A percentile compares a stretch with the other conserved stretches of the same genome.
These are phyloP conservation scores for Oryzaephilus surinamensis DNA, from an alignment of 1,140 invertebrate species.

Conservation along the genomic window DNA sequence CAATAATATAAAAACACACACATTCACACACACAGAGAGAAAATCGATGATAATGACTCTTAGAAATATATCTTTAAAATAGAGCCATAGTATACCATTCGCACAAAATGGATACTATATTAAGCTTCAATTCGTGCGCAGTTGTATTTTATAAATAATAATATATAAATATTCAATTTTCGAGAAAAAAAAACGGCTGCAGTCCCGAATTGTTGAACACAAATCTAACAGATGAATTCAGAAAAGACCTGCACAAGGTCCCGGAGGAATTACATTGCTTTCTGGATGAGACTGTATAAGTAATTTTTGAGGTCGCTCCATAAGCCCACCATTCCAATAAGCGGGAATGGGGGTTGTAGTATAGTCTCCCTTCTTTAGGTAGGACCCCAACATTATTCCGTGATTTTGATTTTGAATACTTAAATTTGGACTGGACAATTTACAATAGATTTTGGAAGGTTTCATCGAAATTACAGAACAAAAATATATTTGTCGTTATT, in stretches of 20 bases:
- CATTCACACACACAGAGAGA: too few species aligned
- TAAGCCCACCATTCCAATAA: conserved; percentile 16
- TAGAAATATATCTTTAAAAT: too few species aligned
- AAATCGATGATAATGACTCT: not conserved
- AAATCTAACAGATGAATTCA: conserved; percentile 35
- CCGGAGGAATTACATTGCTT: conserved; percentile 33
- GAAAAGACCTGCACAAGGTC: conserved; percentile 31
- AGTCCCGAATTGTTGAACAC: conserved; percentile 31
- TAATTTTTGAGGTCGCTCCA: conserved; percentile 38
- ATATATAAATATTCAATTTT: conserved; percentile 16
- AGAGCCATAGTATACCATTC: too few species aligned
- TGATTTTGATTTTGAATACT: conserved; percentile 9
- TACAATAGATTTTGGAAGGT: conserved; percentile 8
- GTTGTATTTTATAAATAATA: not conserved
- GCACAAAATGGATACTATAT: not conserved
- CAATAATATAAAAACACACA: too few species aligned
- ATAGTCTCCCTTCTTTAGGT: conserved; percentile 31
- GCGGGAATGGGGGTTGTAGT: conserved; percentile 17
- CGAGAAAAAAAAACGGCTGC: conserved; percentile 17
- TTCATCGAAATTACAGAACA: too few species aligned
- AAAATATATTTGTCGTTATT: too few species aligned
- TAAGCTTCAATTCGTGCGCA: not conserved
- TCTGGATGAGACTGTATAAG: conserved; percentile 38
- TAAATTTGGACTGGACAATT: conserved; percentile 7
- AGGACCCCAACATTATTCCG: conserved; percentile 26